Evolutionary conservation across 1,140 invertebrate genomes (phyloP).

Genomic region (Camponotus vicinus): DNA sequence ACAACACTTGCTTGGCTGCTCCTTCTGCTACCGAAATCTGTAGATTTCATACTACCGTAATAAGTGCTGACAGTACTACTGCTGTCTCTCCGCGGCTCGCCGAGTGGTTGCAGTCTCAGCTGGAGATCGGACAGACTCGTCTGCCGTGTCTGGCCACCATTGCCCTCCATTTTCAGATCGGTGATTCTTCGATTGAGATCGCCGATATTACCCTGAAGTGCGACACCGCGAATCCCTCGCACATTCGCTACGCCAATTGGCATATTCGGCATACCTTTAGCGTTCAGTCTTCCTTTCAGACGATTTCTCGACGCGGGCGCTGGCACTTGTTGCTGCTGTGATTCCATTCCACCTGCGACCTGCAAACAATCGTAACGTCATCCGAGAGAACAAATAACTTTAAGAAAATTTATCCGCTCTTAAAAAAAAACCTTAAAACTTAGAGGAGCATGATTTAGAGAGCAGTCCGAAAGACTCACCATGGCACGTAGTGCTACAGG

Average conservation of each 20-base stretch:
- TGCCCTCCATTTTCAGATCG: constrained; percentile 91
- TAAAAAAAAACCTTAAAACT: not conserved
- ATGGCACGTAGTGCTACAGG: constrained; percentile 90
- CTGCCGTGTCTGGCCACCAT: constrained; percentile 77
- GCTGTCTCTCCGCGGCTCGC: constrained; percentile 89
- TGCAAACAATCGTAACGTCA: constrained; percentile 39
- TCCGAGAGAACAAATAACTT: not conserved
- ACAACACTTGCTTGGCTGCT: constrained; percentile 91
- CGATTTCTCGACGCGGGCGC: constrained; percentile 85
- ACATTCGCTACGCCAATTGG: constrained; percentile 79
- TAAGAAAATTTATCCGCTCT: not conserved
- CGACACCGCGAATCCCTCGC: constrained; percentile 79
- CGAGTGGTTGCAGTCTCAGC: constrained; percentile 85
- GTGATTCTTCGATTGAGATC: constrained; percentile 91
- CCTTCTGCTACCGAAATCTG: constrained; percentile 91
- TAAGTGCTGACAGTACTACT: constrained; percentile 95
- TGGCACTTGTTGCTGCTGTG: constrained; percentile 79
- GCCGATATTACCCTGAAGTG: constrained; percentile 86
- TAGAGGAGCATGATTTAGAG: not conserved
- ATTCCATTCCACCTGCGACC: constrained; percentile 83
- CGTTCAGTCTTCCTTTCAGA: constrained; percentile 87
- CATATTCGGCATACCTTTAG: constrained; percentile 83
- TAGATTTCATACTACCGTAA: constrained; percentile 94
- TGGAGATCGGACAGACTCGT: constrained; percentile 87
- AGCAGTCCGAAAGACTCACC: constrained; percentile 81